Conservation (phyloP, 2,797 vertebrate species). For the Rhabdophis nuchalis region DNA sequence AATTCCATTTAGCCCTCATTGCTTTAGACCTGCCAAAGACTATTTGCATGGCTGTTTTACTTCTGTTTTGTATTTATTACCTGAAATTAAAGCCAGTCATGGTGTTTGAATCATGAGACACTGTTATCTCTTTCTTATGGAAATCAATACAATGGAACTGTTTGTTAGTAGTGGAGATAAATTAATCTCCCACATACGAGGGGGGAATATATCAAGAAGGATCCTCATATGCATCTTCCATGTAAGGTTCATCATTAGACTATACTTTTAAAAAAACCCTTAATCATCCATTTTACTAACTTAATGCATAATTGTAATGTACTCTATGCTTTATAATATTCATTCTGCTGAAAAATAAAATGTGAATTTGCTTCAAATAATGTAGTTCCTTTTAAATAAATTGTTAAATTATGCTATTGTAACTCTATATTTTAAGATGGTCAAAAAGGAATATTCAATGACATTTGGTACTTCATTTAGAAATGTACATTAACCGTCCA, state of each 20-base stretch:
- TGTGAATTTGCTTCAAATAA: constrained; percentile 2
- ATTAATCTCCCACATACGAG: neutral
- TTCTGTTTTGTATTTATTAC: neutral
- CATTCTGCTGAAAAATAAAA: neutral
- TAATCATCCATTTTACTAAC: neutral
- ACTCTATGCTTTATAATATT: neutral
- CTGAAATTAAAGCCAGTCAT: neutral
- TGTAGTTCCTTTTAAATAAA: neutral
- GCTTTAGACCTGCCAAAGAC: neutral
- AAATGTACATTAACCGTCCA: neutral
- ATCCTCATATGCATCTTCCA: neutral
- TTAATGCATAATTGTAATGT: neutral
- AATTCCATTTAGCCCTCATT: neutral
- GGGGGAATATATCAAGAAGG: neutral
- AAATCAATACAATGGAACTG: neutral
- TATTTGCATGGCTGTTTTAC: neutral
- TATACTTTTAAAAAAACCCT: neutral
- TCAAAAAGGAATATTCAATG: neutral
- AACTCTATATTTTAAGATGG: neutral
- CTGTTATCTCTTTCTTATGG: neutral
- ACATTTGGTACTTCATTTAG: neutral
- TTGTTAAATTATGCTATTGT: neutral
- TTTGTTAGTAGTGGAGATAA: neutral
- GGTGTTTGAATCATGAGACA: neutral
- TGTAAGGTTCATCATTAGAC: neutral